A percentile compares a stretch with the other conserved stretches of the same genome.
Evolutionary conservation across 2,888 invertebrate genomes (phyloP).

Genomic region (Acrobasis repandana): DNA sequence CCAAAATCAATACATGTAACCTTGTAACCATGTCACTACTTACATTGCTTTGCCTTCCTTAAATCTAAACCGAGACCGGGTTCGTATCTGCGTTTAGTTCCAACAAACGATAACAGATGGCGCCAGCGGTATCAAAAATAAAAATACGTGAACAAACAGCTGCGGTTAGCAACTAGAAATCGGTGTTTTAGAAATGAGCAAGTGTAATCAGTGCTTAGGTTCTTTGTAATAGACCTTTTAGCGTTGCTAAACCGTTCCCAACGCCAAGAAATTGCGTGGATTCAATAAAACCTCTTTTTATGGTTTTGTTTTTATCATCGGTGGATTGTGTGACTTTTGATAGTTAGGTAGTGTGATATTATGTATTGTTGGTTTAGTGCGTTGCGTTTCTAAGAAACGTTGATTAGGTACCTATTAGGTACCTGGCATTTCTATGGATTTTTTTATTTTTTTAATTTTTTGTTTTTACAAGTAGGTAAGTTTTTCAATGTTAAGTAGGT

Average conservation of each 20-base stretch:
- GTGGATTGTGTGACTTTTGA: slow-evolving; percentile 1
- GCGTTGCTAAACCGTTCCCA: slow-evolving; percentile 18
- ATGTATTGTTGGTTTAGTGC: no score
- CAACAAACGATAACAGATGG: slow-evolving; percentile 45
- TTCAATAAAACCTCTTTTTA: slow-evolving; percentile 5
- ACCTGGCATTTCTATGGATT: no score
- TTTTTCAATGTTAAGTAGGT: no score
- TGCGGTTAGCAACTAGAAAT: slow-evolving; percentile 41
- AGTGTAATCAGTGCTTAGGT: slow-evolving; percentile 7
- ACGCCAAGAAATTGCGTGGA: slow-evolving; percentile 10
- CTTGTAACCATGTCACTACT: slow-evolving; percentile 24
- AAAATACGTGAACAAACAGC: slow-evolving; percentile 18
- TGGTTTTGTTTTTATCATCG: neutral
- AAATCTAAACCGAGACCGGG: slow-evolving; percentile 1
- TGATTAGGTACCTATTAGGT: no score
- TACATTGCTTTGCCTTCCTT: neutral
- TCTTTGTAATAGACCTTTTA: slow-evolving; percentile 7
- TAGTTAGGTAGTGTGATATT: no score
- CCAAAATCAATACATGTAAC: slow-evolving; percentile 35
- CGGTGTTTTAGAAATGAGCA: slow-evolving; percentile 37
- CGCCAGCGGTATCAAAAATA: slow-evolving; percentile 36
- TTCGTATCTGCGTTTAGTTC: slow-evolving; percentile 34
- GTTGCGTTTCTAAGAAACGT: no score
- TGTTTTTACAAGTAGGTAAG: no score
- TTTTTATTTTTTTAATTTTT: no score